These are phyloP conservation scores for Cloeon dipterum DNA, from an alignment of 2,888 invertebrate genomes.

Conservation along the genomic window DNA sequence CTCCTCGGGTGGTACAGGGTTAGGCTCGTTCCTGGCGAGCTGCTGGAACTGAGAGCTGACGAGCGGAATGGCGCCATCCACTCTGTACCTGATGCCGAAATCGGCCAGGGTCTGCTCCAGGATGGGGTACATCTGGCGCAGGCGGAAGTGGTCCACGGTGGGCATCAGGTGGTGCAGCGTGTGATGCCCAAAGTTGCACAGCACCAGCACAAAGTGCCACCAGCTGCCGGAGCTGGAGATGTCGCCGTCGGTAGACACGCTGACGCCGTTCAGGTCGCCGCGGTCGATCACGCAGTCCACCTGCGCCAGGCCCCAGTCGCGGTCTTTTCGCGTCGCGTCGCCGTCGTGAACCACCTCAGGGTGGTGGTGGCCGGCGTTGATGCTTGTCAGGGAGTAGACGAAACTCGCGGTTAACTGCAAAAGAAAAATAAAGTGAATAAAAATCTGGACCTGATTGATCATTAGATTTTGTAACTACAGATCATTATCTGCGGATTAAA, in stretches of 20 bases:
- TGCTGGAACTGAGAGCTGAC: conserved; percentile 42
- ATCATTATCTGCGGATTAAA: no score
- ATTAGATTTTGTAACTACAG: no score
- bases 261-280: conserved; percentile 32
- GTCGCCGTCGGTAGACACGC: not conserved
- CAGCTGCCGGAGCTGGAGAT: not conserved
- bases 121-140: conserved; percentile 38
- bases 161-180: conserved; percentile 60
- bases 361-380: conserved; percentile 59
- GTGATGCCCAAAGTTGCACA: conserved; percentile 58
- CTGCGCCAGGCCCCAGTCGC: conserved; percentile 60
- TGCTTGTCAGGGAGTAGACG: conserved; percentile 21
- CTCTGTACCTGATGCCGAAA: conserved; percentile 26
- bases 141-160: conserved; percentile 48
- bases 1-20: conserved; percentile 10
- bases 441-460: no score
- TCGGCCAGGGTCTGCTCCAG: conserved; percentile 37
- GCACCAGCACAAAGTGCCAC: conserved; percentile 5
- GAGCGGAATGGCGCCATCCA: conserved; percentile 28
- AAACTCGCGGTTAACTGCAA: not conserved
- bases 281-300: conserved; percentile 51
- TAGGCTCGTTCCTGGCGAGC: conserved; percentile 23
- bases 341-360: conserved; percentile 51
- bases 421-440: no score
- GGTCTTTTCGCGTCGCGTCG: conserved; percentile 29